These are phyloP conservation scores for Calameuta pallipes DNA, from an alignment of 2,888 invertebrate species.

Conservation along the genomic window DNA sequence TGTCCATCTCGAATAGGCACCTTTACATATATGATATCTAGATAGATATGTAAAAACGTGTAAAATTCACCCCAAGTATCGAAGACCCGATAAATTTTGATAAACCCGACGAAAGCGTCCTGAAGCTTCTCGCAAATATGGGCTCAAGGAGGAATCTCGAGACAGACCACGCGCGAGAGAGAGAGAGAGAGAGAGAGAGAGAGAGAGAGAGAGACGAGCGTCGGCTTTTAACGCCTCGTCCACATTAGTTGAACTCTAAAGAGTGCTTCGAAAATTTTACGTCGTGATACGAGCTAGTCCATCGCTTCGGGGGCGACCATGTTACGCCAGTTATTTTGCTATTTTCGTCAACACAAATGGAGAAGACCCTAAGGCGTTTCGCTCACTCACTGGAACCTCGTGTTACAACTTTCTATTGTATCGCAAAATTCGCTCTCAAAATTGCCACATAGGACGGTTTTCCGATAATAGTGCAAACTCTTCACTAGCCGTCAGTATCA, in stretches of 20 bases:
- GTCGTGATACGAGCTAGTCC: slow-evolving; percentile 11
- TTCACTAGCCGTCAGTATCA: neutral
- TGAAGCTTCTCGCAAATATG: neutral
- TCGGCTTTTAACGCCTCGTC: slow-evolving; percentile 17
- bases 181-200: neutral
- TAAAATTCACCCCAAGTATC: neutral
- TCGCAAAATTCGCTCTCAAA: slow-evolving; percentile 20
- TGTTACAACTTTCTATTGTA: slow-evolving; percentile 22
- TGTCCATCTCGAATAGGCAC: neutral
- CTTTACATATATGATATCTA: slow-evolving; percentile 3
- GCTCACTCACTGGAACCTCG: slow-evolving; percentile 22
- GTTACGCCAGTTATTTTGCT: slow-evolving; percentile 21
- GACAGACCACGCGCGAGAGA: neutral
- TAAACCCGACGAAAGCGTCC: neutral
- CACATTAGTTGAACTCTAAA: slow-evolving; percentile 12
- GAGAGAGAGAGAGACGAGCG: neutral
- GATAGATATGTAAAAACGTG: neutral
- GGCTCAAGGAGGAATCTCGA: neutral
- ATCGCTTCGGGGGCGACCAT: slow-evolving; percentile 5
- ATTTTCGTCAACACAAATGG: slow-evolving; percentile 24
- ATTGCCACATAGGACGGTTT: slow-evolving; percentile 2
- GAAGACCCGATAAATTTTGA: neutral
- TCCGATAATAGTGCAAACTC: neutral
- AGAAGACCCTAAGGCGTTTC: slow-evolving; percentile 18
- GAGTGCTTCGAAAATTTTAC: neutral